Conservation (phyloP, 2,113 vertebrate species). For the Prinia subflava region DNA sequence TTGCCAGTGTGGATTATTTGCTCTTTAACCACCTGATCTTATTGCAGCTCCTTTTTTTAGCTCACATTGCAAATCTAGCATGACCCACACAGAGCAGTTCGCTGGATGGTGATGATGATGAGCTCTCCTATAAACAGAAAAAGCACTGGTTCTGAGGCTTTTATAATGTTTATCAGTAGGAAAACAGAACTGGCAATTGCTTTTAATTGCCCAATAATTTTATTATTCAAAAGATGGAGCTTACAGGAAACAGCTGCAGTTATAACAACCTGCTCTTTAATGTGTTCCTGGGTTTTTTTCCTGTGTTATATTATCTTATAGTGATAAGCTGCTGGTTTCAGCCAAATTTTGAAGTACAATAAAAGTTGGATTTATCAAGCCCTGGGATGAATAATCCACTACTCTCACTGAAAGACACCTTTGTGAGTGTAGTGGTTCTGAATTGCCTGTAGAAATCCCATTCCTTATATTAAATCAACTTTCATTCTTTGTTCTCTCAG, state of each 20-base stretch:
- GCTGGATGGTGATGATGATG: conserved; percentile 18
- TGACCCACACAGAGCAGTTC: background rate
- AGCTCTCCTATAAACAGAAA: conserved; percentile 21
- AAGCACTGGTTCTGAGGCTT: conserved; percentile 23
- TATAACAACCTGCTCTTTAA: conserved; percentile 42
- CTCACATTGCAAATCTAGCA: background rate
- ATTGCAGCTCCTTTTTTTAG: background rate
- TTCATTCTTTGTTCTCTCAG: conserved; percentile 40
- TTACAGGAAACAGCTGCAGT: conserved; percentile 61
- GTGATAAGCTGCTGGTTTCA: conserved; percentile 12
- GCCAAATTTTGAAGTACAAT: conserved; percentile 12
- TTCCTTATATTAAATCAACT: conserved; percentile 33
- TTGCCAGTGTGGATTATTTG: background rate
- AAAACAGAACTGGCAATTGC: conserved; percentile 55
- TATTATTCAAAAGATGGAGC: conserved; percentile 56
- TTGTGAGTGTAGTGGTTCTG: background rate
- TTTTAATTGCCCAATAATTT: conserved; percentile 61
- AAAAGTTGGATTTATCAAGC: conserved; percentile 25
- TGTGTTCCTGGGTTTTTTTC: conserved; percentile 8
- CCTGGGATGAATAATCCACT: background rate
- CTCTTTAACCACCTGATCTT: background rate
- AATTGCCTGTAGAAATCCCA: conserved; percentile 28
- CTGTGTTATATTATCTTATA: conserved; percentile 18
- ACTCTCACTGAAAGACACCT: conserved; percentile 1
- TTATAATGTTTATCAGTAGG: conserved; percentile 43